Evolutionary conservation across 2,113 vertebrate species (phyloP).

Genomic region (Entosphenus tridentatus): DNA sequence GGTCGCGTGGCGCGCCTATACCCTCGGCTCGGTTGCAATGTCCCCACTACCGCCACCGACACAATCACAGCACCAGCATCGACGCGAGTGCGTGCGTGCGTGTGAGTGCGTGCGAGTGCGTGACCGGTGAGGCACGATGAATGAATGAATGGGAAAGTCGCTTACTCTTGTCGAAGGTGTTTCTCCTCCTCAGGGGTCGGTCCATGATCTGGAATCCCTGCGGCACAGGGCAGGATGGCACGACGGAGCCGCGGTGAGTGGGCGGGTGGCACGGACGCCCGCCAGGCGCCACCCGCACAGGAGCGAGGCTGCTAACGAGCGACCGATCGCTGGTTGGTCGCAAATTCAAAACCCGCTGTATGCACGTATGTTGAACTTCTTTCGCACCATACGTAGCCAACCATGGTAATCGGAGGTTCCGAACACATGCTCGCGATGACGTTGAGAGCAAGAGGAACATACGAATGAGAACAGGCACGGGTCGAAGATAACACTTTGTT

Average conservation of each 20-base stretch:
- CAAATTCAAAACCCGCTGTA: neutral
- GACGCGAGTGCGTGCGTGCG: neutral
- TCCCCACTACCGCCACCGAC: neutral
- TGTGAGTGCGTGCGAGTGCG: too few species aligned
- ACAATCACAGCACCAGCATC: neutral
- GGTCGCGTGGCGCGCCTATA: neutral
- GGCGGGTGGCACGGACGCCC: neutral
- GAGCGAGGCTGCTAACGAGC: neutral
- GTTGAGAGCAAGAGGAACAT: too few species aligned
- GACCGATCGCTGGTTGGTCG: neutral
- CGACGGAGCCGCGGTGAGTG: neutral
- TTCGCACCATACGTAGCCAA: neutral
- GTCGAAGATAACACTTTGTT: too few species aligned
- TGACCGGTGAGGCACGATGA: too few species aligned
- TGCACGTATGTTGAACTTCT: neutral
- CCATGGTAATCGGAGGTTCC: neutral
- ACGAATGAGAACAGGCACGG: too few species aligned
- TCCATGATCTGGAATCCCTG: neutral
- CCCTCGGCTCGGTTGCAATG: neutral
- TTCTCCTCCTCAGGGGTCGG: neutral
- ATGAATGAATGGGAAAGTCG: neutral
- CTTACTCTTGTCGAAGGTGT: slow-evolving; percentile 1
- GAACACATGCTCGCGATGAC: too few species aligned
- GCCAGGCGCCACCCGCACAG: neutral
- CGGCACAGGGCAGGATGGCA: neutral